Base-by-base conservation (phyloP, 2,888 invertebrate species). In the Aspidiotus destructor region DNA sequence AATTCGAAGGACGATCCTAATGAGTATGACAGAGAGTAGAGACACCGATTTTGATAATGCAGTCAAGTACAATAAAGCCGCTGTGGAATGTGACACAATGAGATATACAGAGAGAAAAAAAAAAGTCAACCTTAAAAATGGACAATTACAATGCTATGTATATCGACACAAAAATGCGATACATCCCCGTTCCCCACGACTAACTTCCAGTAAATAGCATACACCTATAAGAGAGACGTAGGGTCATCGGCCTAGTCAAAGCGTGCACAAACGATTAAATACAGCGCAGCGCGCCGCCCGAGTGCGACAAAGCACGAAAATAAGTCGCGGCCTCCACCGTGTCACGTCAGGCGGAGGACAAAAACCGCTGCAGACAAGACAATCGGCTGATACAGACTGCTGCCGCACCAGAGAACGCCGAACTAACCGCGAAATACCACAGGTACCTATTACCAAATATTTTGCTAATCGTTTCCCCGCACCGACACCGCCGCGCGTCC, bases 91-190 rank as follows among this genome's bases (percentile, higher is more conserved):
- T 63, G 63, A 63, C 63, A 63, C 54, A 54, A 54, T 63, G 40
- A 48, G 42, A 48, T 62, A 54, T 55, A 52, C 54, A 10, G 28
- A 16, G 8, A 48, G n/a, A 48, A 62, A 44, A 62, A 17, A 15
- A 44, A 42, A 44, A 41, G 40, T 55, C 64, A 62, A 62, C 62
- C 62, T 62, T 62, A 65, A 65, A 65, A 65, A 65, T 28, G 65
- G 57, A 65, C 58, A 57, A 65, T 65, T 65, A 65, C 57, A 65
- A 65, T 48, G 52, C 52, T 52, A n/a, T n/a, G n/a, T 11, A n/a
- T 65, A 42, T 55, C 48, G 65, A 65, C 55, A 57, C 55, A 63
- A 63, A 63, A 54, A 16, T 55, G 17, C 16, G 55, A 16, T 40
- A 7, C 40, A 40, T 55, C 53, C 41, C 7, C n/a, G 41, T 41